Base-by-base conservation (phyloP, 2,888 invertebrate genomes). In the Noctua fimbriata region DNA sequence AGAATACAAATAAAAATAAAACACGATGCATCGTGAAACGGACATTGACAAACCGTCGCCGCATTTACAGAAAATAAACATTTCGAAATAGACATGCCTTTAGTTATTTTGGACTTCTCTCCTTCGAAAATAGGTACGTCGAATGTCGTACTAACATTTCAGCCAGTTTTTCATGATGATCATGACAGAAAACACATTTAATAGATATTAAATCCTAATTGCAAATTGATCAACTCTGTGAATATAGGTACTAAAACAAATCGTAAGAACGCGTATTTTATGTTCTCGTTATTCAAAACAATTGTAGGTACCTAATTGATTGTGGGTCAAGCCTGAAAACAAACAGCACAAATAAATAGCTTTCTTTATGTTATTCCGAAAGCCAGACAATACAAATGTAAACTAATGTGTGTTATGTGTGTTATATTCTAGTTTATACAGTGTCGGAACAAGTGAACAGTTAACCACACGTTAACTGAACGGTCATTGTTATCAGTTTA, bases 71-170 rank as follows among this genome's bases (percentile, higher is more conserved):
- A 87, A 77, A 84, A 81, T 77, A 84, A 75, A 74, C 60, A 24
- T 67, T 65, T 81, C n/a, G 12, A 81, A 85, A 87, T 78, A 84
- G 73, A 72, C 36, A 28, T 47, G 71, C 10, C 32, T 63, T 78
- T 32, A 71, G 71, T 79, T 87, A 85, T 83, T 85, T 87, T 79
- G 2, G 52, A 67, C 32, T 36, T 58, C 28, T 86, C n/a, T 52
- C n/a, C 0, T 18, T 28, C n/a, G 28, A 47, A 73, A 75, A 72
- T 63, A 32, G 6, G 16, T 66, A 28, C 55, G 44, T 69, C 41
- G n/a, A 49, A 63, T 14, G 41, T 55, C 60, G 41, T 41, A 24
- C 4, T 76, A 9, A 28, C 14, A 69, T 76, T 67, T 24, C 41
- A 41, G 49, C 18, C 24, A 66, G 9, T 14, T 16, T 16, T 14